Evolutionary conservation across 1,140 invertebrate species (phyloP), one percentile per base, ranked within the genome.

Genomic region (Sesamia nonagrioides): DNA sequence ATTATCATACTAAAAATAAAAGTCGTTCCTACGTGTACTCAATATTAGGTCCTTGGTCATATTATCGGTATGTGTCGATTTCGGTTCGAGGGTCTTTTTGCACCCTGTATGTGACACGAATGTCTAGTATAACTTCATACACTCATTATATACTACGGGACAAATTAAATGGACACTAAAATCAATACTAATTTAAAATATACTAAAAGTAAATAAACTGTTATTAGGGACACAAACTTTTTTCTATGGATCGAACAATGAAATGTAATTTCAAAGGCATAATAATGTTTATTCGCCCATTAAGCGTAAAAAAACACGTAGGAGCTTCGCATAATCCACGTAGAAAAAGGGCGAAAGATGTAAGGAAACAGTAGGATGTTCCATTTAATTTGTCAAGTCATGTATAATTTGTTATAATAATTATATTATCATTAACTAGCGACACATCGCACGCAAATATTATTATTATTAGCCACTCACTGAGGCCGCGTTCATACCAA

Each of bases 371-470:
- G 21, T 7, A 27, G 40, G 33, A 13, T 50, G 21, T 15, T n/a
- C 42, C 66, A 2, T 33, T 69, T 33, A 50, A 69, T 50, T 50
- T 50, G 42, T 69, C 13, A 42, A 0, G 1, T 48, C 5, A 18
- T 69, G 13, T 69, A 50, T 50, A 11, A 27, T 50, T 21, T 27
- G 18, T 33, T 42, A 68, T 48, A 33, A 21, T 21, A n/a, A 42
- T 50, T 48, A 17, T 69, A 45, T 40, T 68, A 68, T 33, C 21
- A 68, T 68, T 6, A 68, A 50, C 27, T 50, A 33, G 21, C 13
- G 66, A 21, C 37, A 50, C 66, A 69, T 48, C 66, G 66, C 66
- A 69, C 66, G 66, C 42, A 33, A 21, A 18, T 50, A 68, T 68
- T 45, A 66, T 66, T n/a, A 17, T 63, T 21, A 69, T 42, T 40